Percentiles rank a stretch among this genome's conserved stretches.
These are phyloP conservation scores for Plecotus auritus DNA, from an alignment of 2,113 vertebrate species.

Conservation along the genomic window DNA sequence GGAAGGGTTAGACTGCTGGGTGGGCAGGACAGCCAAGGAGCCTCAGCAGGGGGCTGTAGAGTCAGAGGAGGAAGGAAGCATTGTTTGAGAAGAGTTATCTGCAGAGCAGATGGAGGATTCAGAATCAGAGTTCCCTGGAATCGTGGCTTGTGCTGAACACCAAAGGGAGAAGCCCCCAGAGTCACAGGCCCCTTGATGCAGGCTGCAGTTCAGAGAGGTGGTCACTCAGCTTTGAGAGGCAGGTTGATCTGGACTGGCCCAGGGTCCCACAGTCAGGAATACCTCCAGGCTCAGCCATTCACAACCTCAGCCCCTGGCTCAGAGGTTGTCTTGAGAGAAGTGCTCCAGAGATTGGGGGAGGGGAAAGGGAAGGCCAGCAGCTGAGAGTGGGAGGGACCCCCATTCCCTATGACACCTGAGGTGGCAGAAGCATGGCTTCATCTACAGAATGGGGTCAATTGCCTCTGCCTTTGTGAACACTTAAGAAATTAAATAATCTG, in stretches of 20 bases:
- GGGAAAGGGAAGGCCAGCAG: not conserved
- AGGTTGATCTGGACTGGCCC: not conserved
- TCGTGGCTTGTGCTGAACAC: not conserved
- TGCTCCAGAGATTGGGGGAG: not conserved
- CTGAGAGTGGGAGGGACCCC: not conserved
- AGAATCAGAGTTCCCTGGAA: not conserved
- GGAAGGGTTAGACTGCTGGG: not conserved
- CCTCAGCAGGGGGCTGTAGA: not conserved
- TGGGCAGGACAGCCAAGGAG: not conserved
- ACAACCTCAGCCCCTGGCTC: not conserved
- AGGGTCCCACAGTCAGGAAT: not conserved
- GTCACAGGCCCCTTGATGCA: not conserved
- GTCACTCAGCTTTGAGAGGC: not conserved
- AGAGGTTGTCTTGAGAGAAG: not conserved
- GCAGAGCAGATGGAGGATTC: not conserved
- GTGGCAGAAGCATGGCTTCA: not conserved
- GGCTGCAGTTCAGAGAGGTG: not conserved
- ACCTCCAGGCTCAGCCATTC: not conserved
- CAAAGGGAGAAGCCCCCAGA: not conserved
- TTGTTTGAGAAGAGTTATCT: not conserved
- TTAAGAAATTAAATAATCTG: not conserved
- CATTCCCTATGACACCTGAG: not conserved
- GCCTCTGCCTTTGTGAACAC: not conserved
- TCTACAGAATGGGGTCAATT: not conserved
- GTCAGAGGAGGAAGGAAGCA: not conserved